Evolutionary conservation across 2,888 invertebrate genomes (phyloP).

Genomic region (Lasioglossum pauxillum): DNA sequence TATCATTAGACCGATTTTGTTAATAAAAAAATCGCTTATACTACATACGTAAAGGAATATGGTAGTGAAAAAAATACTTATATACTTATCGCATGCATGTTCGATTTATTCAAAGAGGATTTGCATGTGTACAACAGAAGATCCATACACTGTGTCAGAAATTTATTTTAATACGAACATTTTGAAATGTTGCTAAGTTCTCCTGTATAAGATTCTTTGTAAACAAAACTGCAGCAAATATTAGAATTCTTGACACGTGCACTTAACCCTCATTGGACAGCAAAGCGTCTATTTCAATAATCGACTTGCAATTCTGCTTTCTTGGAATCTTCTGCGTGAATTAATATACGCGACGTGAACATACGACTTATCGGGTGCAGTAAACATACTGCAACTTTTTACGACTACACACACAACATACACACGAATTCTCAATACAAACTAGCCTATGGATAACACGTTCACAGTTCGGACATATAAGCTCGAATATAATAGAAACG

Average conservation of each 20-base stretch:
- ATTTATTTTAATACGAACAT: constrained; percentile 57
- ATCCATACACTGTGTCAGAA: constrained; percentile 78
- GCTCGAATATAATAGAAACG: neutral
- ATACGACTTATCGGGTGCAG: constrained; percentile 63
- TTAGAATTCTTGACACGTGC: constrained; percentile 63
- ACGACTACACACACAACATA: constrained; percentile 84
- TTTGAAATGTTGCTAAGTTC: constrained; percentile 50
- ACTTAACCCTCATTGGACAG: constrained; percentile 60
- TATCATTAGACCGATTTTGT: constrained; percentile 31
- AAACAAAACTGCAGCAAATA: constrained; percentile 50
- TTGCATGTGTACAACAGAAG: constrained; percentile 80
- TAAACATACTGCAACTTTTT: constrained; percentile 72
- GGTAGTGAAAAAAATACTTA: constrained; percentile 68
- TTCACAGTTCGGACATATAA: constrained; percentile 2
- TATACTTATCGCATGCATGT: constrained; percentile 74
- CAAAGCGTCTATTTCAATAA: constrained; percentile 57
- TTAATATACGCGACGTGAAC: constrained; percentile 61
- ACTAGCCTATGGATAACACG: constrained; percentile 75
- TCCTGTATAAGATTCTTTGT: constrained; percentile 34
- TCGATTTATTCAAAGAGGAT: constrained; percentile 80
- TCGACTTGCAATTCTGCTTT: constrained; percentile 59
- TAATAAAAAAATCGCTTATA: constrained; percentile 43
- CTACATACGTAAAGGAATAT: constrained; percentile 59
- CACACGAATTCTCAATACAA: constrained; percentile 82
- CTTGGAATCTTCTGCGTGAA: constrained; percentile 64